Base-by-base conservation (phyloP, 2,797 vertebrate genomes). In the Sphenodon punctatus region DNA sequence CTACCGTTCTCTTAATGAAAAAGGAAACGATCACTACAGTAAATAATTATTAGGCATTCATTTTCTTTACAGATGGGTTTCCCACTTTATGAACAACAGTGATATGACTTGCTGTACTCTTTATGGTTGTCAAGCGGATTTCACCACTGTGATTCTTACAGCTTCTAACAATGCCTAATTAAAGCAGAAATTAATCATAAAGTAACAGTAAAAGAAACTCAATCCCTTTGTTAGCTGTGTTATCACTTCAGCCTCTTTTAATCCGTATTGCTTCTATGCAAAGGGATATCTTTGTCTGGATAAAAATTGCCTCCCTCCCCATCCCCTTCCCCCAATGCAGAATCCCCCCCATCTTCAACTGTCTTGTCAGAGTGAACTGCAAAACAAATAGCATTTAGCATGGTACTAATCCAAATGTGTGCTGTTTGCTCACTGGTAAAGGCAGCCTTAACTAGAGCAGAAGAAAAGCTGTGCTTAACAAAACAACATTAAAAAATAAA, bases 101-200 rank as follows among this genome's bases (percentile, higher is more conserved):
- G 77, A 82, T 42, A 74, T 59, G 84, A 82, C 66, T 86, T 72
- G 39, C 80, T 74, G 77, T 77, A 84, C 65, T 38, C 70, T 88
- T 89, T 90, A 89, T 46, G 89, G 90, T 15, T 85, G 91, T 92
- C 92, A 93, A 89, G 93, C 88, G 90, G 69, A 91, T 93, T 94
- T 94, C 86, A 89, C 78, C 84, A 81, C 71, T 19, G 70, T 8
- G 80, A 89, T 89, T 78, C 85, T 89, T 71, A 59, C 4, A 72
- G 86, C 80, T 94, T 93, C 90, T 71, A 94, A 85, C 85, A 91
- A 85, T 0, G 48, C 88, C 90, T 94, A 95, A 95, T 94, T 95
- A 94, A 93, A 90, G 89, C 88, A 90, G 90, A 93, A 91, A 93
- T 82, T 90, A 94, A 94, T 94, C 85, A 91, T 84, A 80, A 84